phyloP scores from a whole-genome alignment of 2,888 invertebrate species.

The Cremastinae sp. region DNA sequence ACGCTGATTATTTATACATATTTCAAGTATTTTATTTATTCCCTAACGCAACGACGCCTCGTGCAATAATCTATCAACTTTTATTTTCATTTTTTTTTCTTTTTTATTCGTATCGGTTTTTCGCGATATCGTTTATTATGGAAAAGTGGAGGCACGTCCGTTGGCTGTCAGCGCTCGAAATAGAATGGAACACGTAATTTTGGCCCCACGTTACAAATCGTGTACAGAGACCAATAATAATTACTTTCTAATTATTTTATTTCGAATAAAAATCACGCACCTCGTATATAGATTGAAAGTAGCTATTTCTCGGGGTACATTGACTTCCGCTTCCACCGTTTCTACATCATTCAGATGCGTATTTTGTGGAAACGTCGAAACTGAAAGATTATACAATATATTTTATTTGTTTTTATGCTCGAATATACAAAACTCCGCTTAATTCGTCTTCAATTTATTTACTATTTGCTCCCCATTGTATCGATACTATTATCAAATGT shows the following conservation, averaged over 20 bases:
- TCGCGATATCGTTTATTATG: slow-evolving; percentile 58
- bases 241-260: too few relatives aligned
- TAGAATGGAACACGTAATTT: slow-evolving; percentile 68
- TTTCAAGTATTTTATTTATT: not conserved
- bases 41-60: slow-evolving; percentile 58
- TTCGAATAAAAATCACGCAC: slow-evolving; percentile 60
- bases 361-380: slow-evolving; percentile 67
- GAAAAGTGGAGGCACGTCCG: slow-evolving; percentile 65
- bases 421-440: not conserved
- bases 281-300: slow-evolving; percentile 74
- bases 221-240: too few relatives aligned
- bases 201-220: too few relatives aligned
- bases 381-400: slow-evolving; percentile 60
- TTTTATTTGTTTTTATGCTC: not conserved
- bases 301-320: slow-evolving; percentile 68
- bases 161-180: slow-evolving; percentile 75
- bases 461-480: not conserved
- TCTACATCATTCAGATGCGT: slow-evolving; percentile 71
- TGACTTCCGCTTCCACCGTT: slow-evolving; percentile 65
- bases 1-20: slow-evolving; percentile 25
- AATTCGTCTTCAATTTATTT: not conserved
- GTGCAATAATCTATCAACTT: slow-evolving; percentile 54
- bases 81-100: slow-evolving; percentile 35
- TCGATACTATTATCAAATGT: too few relatives aligned
- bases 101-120: slow-evolving; percentile 13